Conservation (phyloP, 1,140 invertebrate genomes). For the Lepidurus packardi region DNA sequence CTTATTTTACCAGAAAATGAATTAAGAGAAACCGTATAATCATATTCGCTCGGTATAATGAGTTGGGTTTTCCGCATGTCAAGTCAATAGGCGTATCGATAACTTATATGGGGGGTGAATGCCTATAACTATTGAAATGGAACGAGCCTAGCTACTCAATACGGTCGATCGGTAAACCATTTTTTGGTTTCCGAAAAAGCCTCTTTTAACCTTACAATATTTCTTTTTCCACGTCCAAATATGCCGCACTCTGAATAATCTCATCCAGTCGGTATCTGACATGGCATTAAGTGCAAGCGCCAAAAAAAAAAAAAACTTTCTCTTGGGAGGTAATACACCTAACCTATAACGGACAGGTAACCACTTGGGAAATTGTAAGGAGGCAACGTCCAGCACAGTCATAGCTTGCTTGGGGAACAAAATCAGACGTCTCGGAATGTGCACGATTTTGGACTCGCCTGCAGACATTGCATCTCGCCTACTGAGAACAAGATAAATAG, state of each 20-base stretch:
- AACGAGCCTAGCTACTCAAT: not conserved
- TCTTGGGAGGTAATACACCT: not conserved
- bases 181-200: not conserved
- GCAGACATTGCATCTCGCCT: conserved; percentile 9
- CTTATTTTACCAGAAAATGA: not conserved
- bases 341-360: conserved; percentile 7
- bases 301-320: not conserved
- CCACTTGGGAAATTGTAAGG: not conserved
- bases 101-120: not conserved
- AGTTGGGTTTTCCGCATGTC: not conserved
- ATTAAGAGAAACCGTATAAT: conserved; percentile 10
- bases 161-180: not conserved
- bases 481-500: conserved; percentile 16
- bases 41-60: not conserved
- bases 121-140: not conserved
- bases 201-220: not conserved
- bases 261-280: not conserved
- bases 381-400: conserved; percentile 13
- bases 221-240: not conserved
- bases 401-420: not conserved
- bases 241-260: not conserved
- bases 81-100: not conserved
- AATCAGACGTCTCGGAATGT: conserved; percentile 14
- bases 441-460: conserved; percentile 20
- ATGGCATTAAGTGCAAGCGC: not conserved